Evolutionary conservation across 23 tunicate genomes (phyloP).

Genomic region (Styela plicata): DNA sequence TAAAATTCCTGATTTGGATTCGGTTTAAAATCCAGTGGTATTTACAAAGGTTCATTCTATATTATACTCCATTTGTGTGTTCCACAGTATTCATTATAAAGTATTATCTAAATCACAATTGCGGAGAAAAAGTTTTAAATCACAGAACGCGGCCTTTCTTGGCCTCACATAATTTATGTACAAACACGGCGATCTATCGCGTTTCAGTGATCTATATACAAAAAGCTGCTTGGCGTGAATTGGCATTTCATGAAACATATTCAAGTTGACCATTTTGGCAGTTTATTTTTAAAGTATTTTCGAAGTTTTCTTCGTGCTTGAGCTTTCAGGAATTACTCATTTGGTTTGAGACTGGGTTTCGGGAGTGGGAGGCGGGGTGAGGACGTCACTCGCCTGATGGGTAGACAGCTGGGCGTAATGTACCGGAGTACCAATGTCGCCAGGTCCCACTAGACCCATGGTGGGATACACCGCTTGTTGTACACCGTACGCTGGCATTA

Average conservation of each 20-base stretch:
- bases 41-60: too few relatives aligned
- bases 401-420: slow-evolving; percentile 47
- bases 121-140: background rate
- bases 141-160: background rate
- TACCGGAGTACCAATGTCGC: slow-evolving; percentile 23
- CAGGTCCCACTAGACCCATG: slow-evolving; percentile 2
- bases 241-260: background rate
- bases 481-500: slow-evolving; percentile 21
- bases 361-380: slow-evolving; percentile 63
- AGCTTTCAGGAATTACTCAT: background rate
- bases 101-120: background rate
- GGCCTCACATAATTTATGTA: too few relatives aligned
- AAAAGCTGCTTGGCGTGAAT: background rate
- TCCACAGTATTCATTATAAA: background rate
- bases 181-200: too few relatives aligned
- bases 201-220: background rate
- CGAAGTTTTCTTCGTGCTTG: too few relatives aligned
- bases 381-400: slow-evolving; percentile 36
- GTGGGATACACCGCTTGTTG: slow-evolving; percentile 29
- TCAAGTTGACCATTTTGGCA: background rate
- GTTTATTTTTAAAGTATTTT: too few relatives aligned
- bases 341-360: slow-evolving; percentile 43
- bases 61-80: too few relatives aligned
- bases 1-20: too few relatives aligned
- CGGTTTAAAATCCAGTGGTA: too few relatives aligned